These are phyloP conservation scores for Dendroctonus valens DNA, from an alignment of 1,140 invertebrate species.

Conservation along the genomic window DNA sequence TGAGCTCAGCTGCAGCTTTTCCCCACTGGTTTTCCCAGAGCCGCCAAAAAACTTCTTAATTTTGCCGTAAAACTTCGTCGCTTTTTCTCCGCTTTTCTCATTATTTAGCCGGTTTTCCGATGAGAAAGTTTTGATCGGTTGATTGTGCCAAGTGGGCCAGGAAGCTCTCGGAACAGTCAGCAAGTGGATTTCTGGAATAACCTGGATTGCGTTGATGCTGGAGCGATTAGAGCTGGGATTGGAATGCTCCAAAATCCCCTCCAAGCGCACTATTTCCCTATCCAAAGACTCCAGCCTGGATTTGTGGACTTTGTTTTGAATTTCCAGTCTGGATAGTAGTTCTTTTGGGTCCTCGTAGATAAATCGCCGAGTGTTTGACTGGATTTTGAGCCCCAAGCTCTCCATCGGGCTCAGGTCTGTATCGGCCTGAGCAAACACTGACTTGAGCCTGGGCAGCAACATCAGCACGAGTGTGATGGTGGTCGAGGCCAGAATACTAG, in stretches of 20 bases:
- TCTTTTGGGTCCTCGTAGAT: constrained; percentile 73
- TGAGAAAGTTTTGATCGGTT: constrained; percentile 14
- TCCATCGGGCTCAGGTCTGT: constrained; percentile 77
- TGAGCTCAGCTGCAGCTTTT: neutral
- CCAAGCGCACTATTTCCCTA: constrained; percentile 73
- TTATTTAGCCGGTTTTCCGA: constrained; percentile 36
- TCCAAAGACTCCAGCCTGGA: constrained; percentile 79
- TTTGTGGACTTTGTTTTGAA: constrained; percentile 87
- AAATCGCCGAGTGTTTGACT: constrained; percentile 81
- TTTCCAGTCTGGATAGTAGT: constrained; percentile 80
- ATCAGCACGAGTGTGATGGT: constrained; percentile 82
- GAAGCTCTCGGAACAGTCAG: constrained; percentile 26
- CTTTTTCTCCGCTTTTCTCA: constrained; percentile 4
- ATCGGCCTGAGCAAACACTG: constrained; percentile 55
- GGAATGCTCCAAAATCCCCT: constrained; percentile 46
- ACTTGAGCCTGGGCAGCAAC: constrained; percentile 81
- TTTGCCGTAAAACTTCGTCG: constrained; percentile 25
- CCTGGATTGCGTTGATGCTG: constrained; percentile 1
- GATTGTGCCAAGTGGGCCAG: constrained; percentile 48
- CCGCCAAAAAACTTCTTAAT: constrained; percentile 32
- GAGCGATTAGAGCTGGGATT: constrained; percentile 1
- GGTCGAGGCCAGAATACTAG: constrained; percentile 80
- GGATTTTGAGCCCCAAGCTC: constrained; percentile 82
- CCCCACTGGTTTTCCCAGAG: neutral
- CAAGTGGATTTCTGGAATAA: constrained; percentile 12